Conservation (phyloP, 2,888 invertebrate species). For the Ectemnius lituratus region DNA sequence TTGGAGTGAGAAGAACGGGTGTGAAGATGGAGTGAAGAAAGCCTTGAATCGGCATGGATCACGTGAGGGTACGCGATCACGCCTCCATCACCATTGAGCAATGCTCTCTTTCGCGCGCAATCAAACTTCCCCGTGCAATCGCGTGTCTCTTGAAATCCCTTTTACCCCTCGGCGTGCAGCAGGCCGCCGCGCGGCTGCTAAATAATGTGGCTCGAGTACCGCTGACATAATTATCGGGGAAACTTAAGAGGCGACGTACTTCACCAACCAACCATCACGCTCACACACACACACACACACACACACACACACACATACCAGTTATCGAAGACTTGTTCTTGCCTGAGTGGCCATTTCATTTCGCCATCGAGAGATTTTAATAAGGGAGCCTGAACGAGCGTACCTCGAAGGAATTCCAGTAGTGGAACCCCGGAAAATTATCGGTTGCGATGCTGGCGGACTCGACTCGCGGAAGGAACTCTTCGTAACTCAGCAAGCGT, state of each 20-base stretch:
- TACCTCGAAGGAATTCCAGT: neutral
- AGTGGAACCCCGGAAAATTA: conserved; percentile 46
- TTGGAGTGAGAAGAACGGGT: conserved; percentile 21
- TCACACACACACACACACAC: neutral
- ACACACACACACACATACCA: neutral
- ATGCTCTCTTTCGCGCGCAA: conserved; percentile 14
- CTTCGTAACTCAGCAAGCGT: conserved; percentile 54
- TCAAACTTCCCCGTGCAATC: conserved; percentile 18
- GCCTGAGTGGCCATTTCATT: neutral
- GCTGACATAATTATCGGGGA: conserved; percentile 6
- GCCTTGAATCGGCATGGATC: conserved; percentile 15
- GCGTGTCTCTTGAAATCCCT: conserved; percentile 18
- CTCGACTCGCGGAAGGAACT: conserved; percentile 54
- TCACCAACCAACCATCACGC: too few species aligned
- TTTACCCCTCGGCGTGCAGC: conserved; percentile 5
- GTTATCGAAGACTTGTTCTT: neutral
- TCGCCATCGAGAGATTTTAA: conserved; percentile 10
- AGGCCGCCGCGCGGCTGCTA: neutral
- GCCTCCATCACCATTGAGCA: conserved; percentile 6
- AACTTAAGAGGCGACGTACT: conserved; percentile 12
- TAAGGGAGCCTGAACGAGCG: neutral
- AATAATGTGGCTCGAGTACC: neutral
- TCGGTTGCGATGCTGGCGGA: conserved; percentile 56
- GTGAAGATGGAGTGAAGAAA: conserved; percentile 2
- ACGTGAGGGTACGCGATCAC: conserved; percentile 19